A percentile compares a stretch with the other conserved stretches of the same genome.
phyloP scores from a whole-genome alignment of 2,113 vertebrate species.

The Alligator sinensis region DNA sequence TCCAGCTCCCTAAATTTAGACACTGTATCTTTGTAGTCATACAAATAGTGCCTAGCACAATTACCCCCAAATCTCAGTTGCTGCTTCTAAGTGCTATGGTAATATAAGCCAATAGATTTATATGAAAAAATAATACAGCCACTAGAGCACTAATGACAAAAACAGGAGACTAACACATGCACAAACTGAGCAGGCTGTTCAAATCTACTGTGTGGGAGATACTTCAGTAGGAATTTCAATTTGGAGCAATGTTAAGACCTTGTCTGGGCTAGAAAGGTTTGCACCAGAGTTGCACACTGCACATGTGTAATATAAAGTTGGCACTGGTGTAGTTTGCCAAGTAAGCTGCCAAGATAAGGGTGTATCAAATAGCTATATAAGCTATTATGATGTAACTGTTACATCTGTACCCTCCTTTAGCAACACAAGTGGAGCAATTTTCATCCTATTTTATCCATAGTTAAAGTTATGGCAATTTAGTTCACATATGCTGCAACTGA shows the following conservation, averaged over 20 bases:
- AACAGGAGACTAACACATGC: neutral
- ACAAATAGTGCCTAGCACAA: neutral
- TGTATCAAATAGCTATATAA: too few species aligned
- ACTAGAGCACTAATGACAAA: neutral
- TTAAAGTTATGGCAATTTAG: too few species aligned
- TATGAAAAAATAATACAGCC: neutral
- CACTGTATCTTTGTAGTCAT: neutral
- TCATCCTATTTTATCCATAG: too few species aligned
- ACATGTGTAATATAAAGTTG: neutral
- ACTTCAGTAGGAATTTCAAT: conserved; percentile 40
- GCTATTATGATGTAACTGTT: too few species aligned
- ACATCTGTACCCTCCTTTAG: too few species aligned
- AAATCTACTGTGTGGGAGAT: neutral
- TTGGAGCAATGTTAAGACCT: neutral
- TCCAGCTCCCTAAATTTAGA: neutral
- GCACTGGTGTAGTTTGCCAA: neutral
- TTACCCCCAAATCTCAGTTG: neutral
- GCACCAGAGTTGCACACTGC: neutral
- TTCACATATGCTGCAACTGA: too few species aligned
- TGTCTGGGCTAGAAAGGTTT: conserved; percentile 18
- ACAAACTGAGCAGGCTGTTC: neutral
- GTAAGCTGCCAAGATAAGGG: neutral
- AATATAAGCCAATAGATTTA: neutral
- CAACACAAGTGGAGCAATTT: too few species aligned
- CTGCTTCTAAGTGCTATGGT: neutral